These are phyloP conservation scores for Scolopax mira DNA, from an alignment of 2,113 vertebrate genomes.

Conservation along the genomic window DNA sequence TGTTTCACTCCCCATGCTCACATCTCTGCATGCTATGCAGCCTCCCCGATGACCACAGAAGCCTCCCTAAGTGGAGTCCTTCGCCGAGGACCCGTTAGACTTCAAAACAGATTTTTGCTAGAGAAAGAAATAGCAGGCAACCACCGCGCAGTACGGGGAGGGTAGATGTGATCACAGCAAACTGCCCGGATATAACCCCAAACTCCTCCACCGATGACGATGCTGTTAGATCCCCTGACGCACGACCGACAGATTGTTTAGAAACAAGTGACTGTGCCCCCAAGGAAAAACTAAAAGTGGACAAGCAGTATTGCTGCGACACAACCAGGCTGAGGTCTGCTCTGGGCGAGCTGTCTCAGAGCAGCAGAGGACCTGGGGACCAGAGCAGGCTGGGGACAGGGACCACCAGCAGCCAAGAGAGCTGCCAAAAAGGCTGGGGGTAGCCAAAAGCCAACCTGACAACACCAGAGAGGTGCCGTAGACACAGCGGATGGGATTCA, in stretches of 20 bases:
- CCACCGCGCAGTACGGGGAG: rapidly evolving
- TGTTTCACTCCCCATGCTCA: not conserved
- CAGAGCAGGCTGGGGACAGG: rapidly evolving
- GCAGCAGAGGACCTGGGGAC: not conserved
- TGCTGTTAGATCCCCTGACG: not conserved
- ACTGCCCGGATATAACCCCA: not conserved
- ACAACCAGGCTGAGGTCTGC: not conserved
- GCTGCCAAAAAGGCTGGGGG: not conserved
- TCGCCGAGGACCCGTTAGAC: not conserved
- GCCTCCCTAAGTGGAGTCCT: not conserved
- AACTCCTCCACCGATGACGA: not conserved
- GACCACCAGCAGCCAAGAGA: not conserved
- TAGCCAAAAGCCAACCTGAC: not conserved
- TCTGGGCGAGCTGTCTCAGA: rapidly evolving
- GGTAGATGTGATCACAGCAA: not conserved
- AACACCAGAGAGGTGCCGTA: not conserved
- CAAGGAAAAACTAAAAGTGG: not conserved
- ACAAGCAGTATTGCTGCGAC: not conserved
- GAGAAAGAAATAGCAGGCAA: not conserved
- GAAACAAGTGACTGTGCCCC: not conserved
- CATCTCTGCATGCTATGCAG: not conserved
- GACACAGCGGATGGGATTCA: not conserved
- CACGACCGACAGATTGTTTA: not conserved
- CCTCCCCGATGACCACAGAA: not conserved
- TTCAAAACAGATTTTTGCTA: not conserved